Evolutionary conservation across 2,113 vertebrate species (phyloP).

Genomic region (Heliornis fulica): DNA sequence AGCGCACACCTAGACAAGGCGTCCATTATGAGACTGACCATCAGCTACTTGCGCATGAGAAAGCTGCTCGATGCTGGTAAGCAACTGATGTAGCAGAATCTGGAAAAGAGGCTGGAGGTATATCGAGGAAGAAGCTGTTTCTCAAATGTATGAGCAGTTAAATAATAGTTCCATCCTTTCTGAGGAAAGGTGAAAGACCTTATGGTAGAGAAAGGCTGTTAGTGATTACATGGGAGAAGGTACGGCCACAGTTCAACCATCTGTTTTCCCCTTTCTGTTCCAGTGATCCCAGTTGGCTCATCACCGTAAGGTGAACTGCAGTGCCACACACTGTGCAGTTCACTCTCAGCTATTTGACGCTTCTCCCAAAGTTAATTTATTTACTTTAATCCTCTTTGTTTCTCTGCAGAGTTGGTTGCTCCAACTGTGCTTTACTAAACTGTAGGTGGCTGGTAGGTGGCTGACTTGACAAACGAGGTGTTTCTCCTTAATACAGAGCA

Average conservation of each 20-base stretch:
- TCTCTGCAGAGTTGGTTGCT: not conserved
- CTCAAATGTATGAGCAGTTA: not conserved
- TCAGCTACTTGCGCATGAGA: slow-evolving; percentile 95
- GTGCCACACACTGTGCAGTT: not conserved
- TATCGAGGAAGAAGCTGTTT: not conserved
- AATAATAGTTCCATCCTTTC: not conserved
- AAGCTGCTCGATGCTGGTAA: slow-evolving; percentile 87
- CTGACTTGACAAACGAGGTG: not conserved
- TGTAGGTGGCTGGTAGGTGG: not conserved
- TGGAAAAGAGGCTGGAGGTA: not conserved
- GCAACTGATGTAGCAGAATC: not conserved
- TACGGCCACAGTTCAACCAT: not conserved
- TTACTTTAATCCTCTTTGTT: not conserved
- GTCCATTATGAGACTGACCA: slow-evolving; percentile 95
- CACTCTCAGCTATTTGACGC: not conserved
- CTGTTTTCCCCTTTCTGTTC: not conserved
- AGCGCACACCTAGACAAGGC: slow-evolving; percentile 95
- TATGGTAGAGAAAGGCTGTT: not conserved
- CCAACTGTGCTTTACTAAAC: not conserved
- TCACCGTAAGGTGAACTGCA: not conserved
- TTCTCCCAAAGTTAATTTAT: not conserved
- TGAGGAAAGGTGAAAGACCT: not conserved
- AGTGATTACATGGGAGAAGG: not conserved
- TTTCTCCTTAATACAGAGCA: not conserved
- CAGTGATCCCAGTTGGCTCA: not conserved